Percentiles rank a stretch among this genome's conserved stretches.
These are phyloP conservation scores for Mastigias papua DNA, from an alignment of 30 jellyfish, hydroid and myxozoan species.

Conservation along the genomic window DNA sequence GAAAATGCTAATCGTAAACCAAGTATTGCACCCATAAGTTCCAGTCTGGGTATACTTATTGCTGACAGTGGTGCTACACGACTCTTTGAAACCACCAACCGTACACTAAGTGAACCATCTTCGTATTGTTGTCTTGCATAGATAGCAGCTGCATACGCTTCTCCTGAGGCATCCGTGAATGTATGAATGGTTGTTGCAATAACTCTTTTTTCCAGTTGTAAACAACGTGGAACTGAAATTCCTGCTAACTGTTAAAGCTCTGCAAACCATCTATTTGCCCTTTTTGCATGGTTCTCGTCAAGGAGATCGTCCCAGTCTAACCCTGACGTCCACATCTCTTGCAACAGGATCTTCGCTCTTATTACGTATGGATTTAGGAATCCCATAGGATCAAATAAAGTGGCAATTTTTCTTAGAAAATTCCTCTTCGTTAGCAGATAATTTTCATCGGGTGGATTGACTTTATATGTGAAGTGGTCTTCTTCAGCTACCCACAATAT, in stretches of 20 bases:
- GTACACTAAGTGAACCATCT: conserved; percentile 2
- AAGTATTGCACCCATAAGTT: conserved; percentile 33
- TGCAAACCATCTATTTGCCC: conserved; percentile 13
- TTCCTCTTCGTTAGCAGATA: conserved; percentile 17
- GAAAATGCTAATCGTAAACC: neutral
- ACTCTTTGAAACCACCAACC: neutral
- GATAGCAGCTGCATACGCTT: conserved; percentile 34
- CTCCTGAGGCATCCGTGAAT: conserved; percentile 39
- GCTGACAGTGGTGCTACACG: conserved; percentile 45
- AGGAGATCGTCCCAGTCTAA: conserved; percentile 29
- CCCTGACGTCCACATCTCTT: conserved; percentile 31
- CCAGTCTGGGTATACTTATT: conserved; percentile 35
- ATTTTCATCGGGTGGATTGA: neutral
- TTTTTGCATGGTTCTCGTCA: conserved; percentile 2
- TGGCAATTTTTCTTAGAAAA: conserved; percentile 19
- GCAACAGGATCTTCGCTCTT: conserved; percentile 24
- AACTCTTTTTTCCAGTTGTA: neutral
- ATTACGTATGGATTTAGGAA: conserved; percentile 26
- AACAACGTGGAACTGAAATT: conserved; percentile 12
- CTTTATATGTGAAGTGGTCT: neutral
- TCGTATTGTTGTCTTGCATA: conserved; percentile 5
- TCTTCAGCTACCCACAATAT: conserved; percentile 1
- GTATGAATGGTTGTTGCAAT: neutral
- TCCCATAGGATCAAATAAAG: conserved; percentile 52
- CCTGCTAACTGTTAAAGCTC: conserved; percentile 2